phyloP scores from a whole-genome alignment of 2,113 vertebrate genomes.

The Bubalus kerabau region DNA sequence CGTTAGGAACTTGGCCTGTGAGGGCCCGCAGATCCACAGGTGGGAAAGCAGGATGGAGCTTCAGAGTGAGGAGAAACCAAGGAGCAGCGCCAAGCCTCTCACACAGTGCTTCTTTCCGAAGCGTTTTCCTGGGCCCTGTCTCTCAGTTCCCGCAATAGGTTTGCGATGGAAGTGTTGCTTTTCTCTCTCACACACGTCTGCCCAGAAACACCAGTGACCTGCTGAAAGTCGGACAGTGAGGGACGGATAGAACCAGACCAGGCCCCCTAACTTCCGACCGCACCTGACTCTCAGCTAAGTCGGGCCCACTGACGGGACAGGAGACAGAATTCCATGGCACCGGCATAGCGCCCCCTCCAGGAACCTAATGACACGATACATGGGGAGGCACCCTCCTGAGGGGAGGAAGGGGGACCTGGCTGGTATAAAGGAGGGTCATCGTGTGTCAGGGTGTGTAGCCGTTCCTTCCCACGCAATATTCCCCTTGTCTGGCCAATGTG shows the following conservation, averaged over 20 bases:
- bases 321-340: neutral
- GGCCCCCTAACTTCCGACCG: rapidly evolving
- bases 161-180: neutral
- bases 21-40: too few species aligned
- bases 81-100: rapidly evolving
- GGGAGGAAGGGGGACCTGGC: too few species aligned
- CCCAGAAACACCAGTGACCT: neutral
- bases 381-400: neutral
- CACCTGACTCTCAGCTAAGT: neutral
- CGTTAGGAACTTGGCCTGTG: neutral
- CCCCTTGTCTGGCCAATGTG: neutral
- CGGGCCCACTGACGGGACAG: neutral
- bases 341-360: neutral
- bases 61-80: neutral
- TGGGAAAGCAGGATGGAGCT: neutral
- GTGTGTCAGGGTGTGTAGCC: too few species aligned
- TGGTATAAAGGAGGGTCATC: neutral
- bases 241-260: neutral
- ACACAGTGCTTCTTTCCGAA: rapidly evolving
- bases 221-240: rapidly evolving
- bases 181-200: neutral
- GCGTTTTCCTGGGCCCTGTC: rapidly evolving
- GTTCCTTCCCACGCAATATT: neutral
- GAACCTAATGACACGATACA: neutral
- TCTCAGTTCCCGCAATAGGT: neutral